Evolutionary conservation across 2,797 vertebrate species (phyloP).

Genomic region (Peromyscus aztecus): DNA sequence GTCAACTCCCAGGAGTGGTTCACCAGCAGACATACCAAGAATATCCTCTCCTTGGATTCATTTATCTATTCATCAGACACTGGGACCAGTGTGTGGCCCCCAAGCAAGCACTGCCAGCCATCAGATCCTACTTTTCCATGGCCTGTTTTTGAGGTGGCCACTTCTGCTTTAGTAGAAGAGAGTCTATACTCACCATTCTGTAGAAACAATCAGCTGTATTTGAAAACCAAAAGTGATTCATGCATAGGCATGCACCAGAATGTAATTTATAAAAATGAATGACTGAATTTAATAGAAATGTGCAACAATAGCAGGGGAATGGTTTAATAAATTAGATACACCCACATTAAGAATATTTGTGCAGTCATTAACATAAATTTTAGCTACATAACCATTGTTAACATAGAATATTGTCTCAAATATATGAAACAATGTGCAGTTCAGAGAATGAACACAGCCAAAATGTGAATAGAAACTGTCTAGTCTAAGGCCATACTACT

Average conservation of each 20-base stretch:
- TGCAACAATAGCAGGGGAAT: not conserved
- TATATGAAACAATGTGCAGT: not conserved
- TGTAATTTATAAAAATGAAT: constrained; percentile 59
- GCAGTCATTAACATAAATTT: constrained; percentile 49
- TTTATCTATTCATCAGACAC: not conserved
- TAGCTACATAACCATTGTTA: not conserved
- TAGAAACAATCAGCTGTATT: constrained; percentile 6
- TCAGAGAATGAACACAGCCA: not conserved
- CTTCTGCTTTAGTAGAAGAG: fast-evolving
- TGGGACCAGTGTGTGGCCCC: not conserved
- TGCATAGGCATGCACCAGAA: not conserved
- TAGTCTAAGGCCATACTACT: not conserved
- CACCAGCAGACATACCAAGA: not conserved
- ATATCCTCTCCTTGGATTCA: not conserved
- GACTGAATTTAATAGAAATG: constrained; percentile 45
- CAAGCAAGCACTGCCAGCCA: not conserved
- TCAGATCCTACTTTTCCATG: too few species aligned
- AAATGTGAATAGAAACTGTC: not conserved
- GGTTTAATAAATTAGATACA: constrained; percentile 57
- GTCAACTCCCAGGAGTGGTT: not conserved
- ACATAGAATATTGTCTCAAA: constrained; percentile 44
- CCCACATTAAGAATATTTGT: constrained; percentile 43
- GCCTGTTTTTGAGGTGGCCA: not conserved
- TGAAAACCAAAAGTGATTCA: constrained; percentile 54
- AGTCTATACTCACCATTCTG: not conserved